phyloP scores from a whole-genome alignment of 2,888 invertebrate genomes.

The Caenorhabditis parvicauda region DNA sequence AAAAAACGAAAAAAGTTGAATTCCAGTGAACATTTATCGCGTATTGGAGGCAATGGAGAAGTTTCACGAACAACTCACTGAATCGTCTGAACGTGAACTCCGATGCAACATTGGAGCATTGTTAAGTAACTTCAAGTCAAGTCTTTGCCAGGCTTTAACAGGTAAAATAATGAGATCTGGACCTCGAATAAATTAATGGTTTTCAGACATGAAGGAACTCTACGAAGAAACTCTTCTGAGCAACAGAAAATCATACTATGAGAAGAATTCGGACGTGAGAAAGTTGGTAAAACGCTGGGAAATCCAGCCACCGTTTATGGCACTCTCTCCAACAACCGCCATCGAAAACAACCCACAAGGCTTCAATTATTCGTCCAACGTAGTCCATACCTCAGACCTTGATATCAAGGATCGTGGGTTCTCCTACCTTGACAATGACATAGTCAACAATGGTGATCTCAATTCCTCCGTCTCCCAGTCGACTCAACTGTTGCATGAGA shows the following conservation, averaged over 20 bases:
- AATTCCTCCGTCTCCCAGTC: too few relatives aligned
- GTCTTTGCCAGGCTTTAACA: constrained; percentile 92
- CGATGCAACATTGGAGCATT: constrained; percentile 93
- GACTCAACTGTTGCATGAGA: constrained; percentile 30
- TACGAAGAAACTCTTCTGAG: constrained; percentile 94
- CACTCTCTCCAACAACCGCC: constrained; percentile 8
- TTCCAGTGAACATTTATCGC: constrained; percentile 85
- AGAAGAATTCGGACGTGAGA: constrained; percentile 75
- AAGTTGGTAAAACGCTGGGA: constrained; percentile 84
- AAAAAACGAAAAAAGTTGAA: too few relatives aligned
- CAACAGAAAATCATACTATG: constrained; percentile 88
- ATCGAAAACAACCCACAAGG: constrained; percentile 14
- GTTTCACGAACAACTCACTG: constrained; percentile 88
- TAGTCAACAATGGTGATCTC: constrained; percentile 8
- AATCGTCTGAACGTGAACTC: constrained; percentile 87
- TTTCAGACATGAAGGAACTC: constrained; percentile 90
- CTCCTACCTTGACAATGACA: constrained; percentile 33
- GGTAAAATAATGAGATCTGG: constrained; percentile 70
- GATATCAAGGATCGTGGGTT: constrained; percentile 34
- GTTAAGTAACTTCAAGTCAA: constrained; percentile 94
- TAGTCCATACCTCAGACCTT: not conserved
- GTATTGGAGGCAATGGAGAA: constrained; percentile 96
- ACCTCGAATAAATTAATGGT: not conserved
- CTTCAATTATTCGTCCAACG: not conserved
- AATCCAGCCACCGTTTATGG: constrained; percentile 38